phyloP scores from a whole-genome alignment of 1,140 invertebrate genomes.

The Pseudomyrmex pallidus region DNA sequence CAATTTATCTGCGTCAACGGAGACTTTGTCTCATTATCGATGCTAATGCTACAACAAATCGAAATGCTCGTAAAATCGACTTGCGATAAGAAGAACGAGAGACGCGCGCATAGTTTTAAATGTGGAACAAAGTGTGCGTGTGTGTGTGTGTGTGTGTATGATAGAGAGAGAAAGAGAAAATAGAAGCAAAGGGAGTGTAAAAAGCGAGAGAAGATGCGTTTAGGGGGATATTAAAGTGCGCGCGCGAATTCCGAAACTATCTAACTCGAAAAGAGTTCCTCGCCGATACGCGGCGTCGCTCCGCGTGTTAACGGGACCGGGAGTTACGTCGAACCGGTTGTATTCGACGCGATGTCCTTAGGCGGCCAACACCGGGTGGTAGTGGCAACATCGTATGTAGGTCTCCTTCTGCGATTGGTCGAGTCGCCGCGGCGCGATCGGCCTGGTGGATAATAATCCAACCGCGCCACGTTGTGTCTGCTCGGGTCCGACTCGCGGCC shows the following conservation, averaged over 20 bases:
- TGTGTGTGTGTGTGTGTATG: no score
- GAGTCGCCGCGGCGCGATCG: constrained; percentile 28
- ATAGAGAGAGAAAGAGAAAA: no score
- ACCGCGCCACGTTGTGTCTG: constrained; percentile 49
- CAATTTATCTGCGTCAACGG: no score
- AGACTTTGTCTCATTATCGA: no score
- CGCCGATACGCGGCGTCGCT: neutral
- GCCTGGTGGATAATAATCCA: constrained; percentile 62
- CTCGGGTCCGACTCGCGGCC: constrained; percentile 19
- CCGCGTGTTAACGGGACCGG: constrained; percentile 68
- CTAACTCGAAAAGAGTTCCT: constrained; percentile 61
- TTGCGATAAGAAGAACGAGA: no score
- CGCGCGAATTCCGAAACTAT: neutral
- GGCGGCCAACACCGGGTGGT: constrained; percentile 33
- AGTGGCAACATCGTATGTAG: constrained; percentile 69
- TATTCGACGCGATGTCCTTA: constrained; percentile 62
- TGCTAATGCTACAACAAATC: no score
- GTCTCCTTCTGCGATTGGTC: constrained; percentile 68
- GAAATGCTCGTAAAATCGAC: no score
- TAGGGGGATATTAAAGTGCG: constrained; percentile 1
- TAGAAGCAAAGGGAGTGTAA: neutral
- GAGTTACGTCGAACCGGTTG: constrained; percentile 64
- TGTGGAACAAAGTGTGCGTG: no score
- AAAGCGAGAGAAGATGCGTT: constrained; percentile 45
- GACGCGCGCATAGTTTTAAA: no score